Evolutionary conservation across 2,797 vertebrate genomes (phyloP).

Genomic region (Labeo calbasu): DNA sequence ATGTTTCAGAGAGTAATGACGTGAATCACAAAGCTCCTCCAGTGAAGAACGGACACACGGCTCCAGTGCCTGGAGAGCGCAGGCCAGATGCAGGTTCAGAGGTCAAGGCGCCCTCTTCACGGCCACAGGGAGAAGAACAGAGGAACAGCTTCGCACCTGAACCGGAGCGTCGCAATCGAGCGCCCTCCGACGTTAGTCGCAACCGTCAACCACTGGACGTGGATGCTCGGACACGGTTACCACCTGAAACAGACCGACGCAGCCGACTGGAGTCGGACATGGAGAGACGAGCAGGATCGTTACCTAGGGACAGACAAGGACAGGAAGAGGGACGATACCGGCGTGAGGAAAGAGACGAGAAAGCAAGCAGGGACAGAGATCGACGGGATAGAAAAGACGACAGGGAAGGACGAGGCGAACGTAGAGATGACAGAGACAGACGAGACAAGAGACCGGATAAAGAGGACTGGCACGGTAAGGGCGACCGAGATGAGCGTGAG

Average conservation of each 20-base stretch:
- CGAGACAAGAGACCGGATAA: conserved; percentile 43
- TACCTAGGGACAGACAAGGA: conserved; percentile 63
- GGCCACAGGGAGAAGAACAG: conserved; percentile 66
- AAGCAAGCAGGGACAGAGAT: conserved; percentile 27
- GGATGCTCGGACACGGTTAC: conserved; percentile 71
- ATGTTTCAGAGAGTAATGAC: conserved; percentile 78
- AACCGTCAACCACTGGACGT: conserved; percentile 82
- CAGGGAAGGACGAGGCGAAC: conserved; percentile 56
- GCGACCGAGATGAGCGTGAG: conserved; percentile 32
- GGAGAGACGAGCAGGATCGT: conserved; percentile 64
- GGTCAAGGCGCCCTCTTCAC: conserved; percentile 62
- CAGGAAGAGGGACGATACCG: conserved; percentile 69
- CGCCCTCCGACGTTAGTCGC: conserved; percentile 71
- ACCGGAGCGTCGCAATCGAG: conserved; percentile 66
- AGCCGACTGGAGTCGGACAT: conserved; percentile 68
- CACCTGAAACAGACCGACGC: conserved; percentile 66
- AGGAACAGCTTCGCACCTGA: conserved; percentile 61
- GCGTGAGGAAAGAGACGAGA: conserved; percentile 69
- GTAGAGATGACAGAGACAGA: conserved; percentile 27
- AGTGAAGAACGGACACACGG: conserved; percentile 88
- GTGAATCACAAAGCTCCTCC: conserved; percentile 74
- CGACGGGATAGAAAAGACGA: conserved; percentile 56
- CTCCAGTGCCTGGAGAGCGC: conserved; percentile 72
- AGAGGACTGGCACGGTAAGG: conserved; percentile 50
- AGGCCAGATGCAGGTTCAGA: conserved; percentile 69